Evolutionary conservation across 2,113 vertebrate genomes (phyloP).

Genomic region (Notechis scutatus): DNA sequence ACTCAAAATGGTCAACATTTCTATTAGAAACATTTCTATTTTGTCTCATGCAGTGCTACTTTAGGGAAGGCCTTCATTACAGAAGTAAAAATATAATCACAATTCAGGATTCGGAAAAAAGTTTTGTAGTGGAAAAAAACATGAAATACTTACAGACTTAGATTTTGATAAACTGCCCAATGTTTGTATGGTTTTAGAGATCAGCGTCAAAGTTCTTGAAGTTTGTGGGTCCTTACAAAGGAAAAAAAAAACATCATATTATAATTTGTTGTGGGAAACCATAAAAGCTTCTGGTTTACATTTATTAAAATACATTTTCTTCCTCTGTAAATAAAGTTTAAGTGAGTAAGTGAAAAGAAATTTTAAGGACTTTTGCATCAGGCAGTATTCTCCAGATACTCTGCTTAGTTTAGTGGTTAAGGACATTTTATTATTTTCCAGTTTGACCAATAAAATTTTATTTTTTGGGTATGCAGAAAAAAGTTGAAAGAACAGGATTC

Average conservation of each 20-base stretch:
- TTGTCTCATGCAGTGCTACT: not conserved
- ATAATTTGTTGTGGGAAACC: not conserved
- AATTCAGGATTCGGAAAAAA: not conserved
- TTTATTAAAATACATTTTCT: not conserved
- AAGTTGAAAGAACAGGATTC: not conserved
- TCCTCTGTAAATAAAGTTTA: not conserved
- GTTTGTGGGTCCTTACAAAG: slow-evolving; percentile 84
- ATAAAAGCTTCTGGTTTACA: slow-evolving; percentile 1
- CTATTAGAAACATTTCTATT: not conserved
- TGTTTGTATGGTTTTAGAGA: slow-evolving; percentile 98
- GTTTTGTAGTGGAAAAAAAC: not conserved
- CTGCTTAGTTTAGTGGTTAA: not conserved
- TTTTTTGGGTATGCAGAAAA: not conserved
- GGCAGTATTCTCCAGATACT: not conserved
- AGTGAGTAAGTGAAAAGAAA: not conserved
- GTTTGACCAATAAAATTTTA: not conserved
- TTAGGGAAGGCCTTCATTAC: not conserved
- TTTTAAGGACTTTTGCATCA: not conserved
- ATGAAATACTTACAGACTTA: slow-evolving; percentile 87
- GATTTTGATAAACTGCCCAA: slow-evolving; percentile 95
- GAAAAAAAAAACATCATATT: not conserved
- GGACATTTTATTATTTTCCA: not conserved
- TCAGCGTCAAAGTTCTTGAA: slow-evolving; percentile 92
- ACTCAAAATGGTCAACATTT: not conserved
- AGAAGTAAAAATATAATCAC: not conserved